phyloP scores from a whole-genome alignment of 2,797 vertebrate species.

The Sibirionetta formosa region DNA sequence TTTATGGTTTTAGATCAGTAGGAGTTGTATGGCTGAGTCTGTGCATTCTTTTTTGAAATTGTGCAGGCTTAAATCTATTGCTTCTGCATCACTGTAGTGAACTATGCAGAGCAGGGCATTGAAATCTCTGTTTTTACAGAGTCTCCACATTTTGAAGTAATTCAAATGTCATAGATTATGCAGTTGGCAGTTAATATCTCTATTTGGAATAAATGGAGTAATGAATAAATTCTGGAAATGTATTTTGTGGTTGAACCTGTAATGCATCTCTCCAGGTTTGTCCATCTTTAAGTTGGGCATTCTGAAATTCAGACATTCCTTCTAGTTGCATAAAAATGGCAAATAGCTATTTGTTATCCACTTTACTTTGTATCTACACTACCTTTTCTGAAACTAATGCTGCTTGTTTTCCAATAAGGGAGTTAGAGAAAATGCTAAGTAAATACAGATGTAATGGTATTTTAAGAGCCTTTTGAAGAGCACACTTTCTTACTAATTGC shows the following conservation, averaged over 20 bases:
- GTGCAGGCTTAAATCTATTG: background rate
- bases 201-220: background rate
- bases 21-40: background rate
- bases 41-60: background rate
- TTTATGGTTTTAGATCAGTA: slow-evolving; percentile 8
- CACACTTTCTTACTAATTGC: slow-evolving; percentile 38
- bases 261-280: background rate
- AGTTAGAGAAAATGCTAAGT: slow-evolving; percentile 27
- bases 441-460: slow-evolving; percentile 39
- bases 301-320: background rate
- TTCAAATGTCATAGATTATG: background rate
- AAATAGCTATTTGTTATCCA: background rate
- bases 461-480: slow-evolving; percentile 41
- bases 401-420: background rate
- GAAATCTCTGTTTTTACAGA: background rate
- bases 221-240: background rate
- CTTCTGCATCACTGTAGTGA: background rate
- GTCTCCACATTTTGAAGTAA: background rate
- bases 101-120: background rate
- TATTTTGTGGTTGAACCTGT: background rate
- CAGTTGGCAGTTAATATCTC: background rate
- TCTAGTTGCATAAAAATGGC: background rate
- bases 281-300: background rate
- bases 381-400: background rate
- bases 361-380: no score